Evolutionary conservation across 2,888 invertebrate genomes (phyloP), one percentile per base, ranked within the genome.

Genomic region (Microctonus brassicae): DNA sequence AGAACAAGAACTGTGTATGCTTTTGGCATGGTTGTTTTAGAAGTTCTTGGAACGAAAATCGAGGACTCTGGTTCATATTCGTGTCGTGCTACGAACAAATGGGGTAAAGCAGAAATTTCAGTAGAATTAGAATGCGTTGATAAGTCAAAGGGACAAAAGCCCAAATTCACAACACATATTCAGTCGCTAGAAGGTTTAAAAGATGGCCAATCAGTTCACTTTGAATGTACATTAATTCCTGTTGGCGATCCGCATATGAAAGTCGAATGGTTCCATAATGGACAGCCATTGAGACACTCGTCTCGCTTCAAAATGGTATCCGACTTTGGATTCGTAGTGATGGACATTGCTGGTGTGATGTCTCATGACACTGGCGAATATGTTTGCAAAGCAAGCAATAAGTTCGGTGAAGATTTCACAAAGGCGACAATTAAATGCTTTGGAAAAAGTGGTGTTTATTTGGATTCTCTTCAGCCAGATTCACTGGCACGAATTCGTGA

Each of bases 221-320:
- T 97, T 86, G 98, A 98, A 89, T 97, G 97, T 84, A 97, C 96
- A 2, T 90, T 98, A 61, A 92, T 96, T 20, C 98, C 98, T 2
- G 95, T 97, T 7, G 97, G 97, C 75, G 98, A 98, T 88, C 97
- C 97, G 2, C 93, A 95, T 55, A 92, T 98, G 89, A 94, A 94
- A 84, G 96, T 97, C 26, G 98, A 98, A 89, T 99, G 98, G 98
- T 98, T 95, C 89, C 96, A 96, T 83, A 97, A 99, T 86, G 97
- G 96, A 5, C 91, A 95, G 82, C 95, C 96, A 0, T 88, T 99
- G 78, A 91, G 95, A 70, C 95, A 97, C 84, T 95, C 96, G 2
- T 95, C 94, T 24, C 92, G 98, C 76, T 96, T 97, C 82, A 97
- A 97, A 88, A 95, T 95, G 75, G 95, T 98, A 0, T 96, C 96